Base-by-base conservation (phyloP, 2,113 vertebrate genomes). In the Bucco capensis region DNA sequence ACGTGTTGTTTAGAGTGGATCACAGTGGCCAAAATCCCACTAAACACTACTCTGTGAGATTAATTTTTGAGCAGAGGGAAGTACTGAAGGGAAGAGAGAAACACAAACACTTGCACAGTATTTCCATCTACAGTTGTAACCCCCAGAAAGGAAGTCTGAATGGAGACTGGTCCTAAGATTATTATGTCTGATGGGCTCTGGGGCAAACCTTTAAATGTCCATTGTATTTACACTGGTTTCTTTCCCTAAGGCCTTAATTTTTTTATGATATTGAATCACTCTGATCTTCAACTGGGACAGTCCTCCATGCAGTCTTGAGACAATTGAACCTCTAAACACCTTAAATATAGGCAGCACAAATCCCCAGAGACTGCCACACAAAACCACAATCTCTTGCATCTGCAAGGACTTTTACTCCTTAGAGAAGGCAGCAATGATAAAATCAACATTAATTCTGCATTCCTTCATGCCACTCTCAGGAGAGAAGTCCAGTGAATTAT, bases 401-500 rank as follows among this genome's bases (percentile, higher is more conserved):
- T 84, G 22, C 35, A 79, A 53, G 51, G 58, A 50, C 22, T 31
- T 65, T 56, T 31, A 76, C 77, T 64, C 66, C 57, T 84, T 58
- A 81, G 70, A 76, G 57, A 40, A 78, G 19, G 37, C 21, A 93
- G 30, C 30, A 84, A 33, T 81, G 46, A 71, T 92, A 88, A 93
- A 93, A 93, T 78, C 83, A 93, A 69, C 70, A 73, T 88, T 72
- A 92, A 94, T 84, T 25, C 62, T 90, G 30, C 25, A 84, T 76
- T 73, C 50, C 77, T 84, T 13, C 16, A 23, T 28, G 93, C 46
- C 1, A 0, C 46, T 94, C 88, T 90, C 62, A 57, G 61, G 57
- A 95, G 73, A 74, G 54, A 88, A 15, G 4, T 58, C 58, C 30
- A 38, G 49, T 70, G 80, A 92, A 76, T 83, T 80, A 86, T 10